These are phyloP conservation scores for Melipona bicolor DNA, from an alignment of 2,888 invertebrate genomes.

Conservation along the genomic window DNA sequence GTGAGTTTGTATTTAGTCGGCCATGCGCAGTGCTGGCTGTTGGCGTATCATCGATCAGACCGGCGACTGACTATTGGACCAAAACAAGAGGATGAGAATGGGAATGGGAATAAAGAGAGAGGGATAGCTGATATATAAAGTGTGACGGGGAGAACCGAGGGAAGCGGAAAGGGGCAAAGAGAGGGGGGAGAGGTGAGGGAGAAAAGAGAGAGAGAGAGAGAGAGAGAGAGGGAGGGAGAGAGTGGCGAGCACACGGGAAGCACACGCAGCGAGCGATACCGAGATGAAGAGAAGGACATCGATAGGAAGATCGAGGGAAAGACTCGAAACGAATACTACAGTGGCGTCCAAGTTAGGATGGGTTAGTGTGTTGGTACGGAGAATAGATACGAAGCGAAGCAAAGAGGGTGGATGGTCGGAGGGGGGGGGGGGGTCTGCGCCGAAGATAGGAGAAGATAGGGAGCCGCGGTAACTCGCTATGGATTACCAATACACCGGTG, in stretches of 20 bases:
- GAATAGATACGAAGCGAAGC: conserved; percentile 58
- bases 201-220: conserved; percentile 35
- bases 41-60: conserved; percentile 84
- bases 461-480: conserved; percentile 69
- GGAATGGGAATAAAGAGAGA: conserved; percentile 78
- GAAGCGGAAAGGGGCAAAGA: conserved; percentile 22
- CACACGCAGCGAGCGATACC: conserved; percentile 29
- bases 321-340: conserved; percentile 54
- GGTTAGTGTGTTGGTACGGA: conserved; percentile 31
- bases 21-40: conserved; percentile 82
- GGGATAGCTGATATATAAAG: conserved; percentile 58
- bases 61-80: conserved; percentile 82
- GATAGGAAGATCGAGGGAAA: conserved; percentile 50
- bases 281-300: conserved; percentile 52
- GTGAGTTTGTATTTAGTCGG: conserved; percentile 81
- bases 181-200: conserved; percentile 28
- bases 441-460: conserved; percentile 34
- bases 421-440: conserved; percentile 5
- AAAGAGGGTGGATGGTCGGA: conserved; percentile 49
- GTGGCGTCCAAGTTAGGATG: conserved; percentile 39
- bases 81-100: conserved; percentile 82
- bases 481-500: conserved; percentile 85
- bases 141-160: conserved; percentile 40
- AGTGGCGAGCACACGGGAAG: conserved; percentile 41
- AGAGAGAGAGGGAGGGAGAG: conserved; percentile 20